A percentile compares a stretch with the other conserved stretches of the same genome.
phyloP scores from a whole-genome alignment of 92 coral and sea anemone genomes.

The Umimayanthus kanabou region DNA sequence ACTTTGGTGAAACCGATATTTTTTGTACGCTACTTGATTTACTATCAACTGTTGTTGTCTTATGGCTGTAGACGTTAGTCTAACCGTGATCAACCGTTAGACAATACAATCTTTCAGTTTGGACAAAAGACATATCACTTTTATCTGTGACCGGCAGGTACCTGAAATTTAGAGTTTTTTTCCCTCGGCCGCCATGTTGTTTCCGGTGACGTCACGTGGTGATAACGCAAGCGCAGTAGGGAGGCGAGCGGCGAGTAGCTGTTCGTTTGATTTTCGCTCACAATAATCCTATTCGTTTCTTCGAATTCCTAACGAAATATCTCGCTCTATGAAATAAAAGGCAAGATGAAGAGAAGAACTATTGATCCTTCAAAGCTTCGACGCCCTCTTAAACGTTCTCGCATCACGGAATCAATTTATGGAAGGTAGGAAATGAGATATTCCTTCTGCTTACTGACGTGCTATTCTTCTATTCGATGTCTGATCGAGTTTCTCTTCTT shows the following conservation, averaged over 20 bases:
- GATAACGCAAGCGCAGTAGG: conserved; percentile 49
- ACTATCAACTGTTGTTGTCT: background rate
- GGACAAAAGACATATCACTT: background rate
- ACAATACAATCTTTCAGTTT: background rate
- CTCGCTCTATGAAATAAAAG: conserved; percentile 61
- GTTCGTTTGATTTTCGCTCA: conserved; percentile 46
- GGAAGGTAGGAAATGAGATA: conserved; percentile 85
- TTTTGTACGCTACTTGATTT: background rate
- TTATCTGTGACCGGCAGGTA: conserved; percentile 30
- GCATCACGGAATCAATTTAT: conserved; percentile 98
- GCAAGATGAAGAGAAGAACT: conserved; percentile 91
- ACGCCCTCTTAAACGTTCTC: conserved; percentile 96
- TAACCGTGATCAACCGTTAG: background rate
- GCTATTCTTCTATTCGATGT: conserved; percentile 39
- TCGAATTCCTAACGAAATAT: conserved; percentile 27
- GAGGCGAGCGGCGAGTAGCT: conserved; percentile 38
- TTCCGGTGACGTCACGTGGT: conserved; percentile 46
- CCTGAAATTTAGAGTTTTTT: conserved; percentile 23
- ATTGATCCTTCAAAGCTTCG: conserved; percentile 98
- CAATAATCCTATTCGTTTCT: conserved; percentile 30
- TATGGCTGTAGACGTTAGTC: background rate
- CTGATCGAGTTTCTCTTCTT: conserved; percentile 51
- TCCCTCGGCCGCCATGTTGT: conserved; percentile 35
- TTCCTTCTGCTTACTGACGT: conserved; percentile 31
- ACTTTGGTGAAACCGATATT: no score